Percentiles rank a stretch among this genome's conserved stretches.
These are phyloP conservation scores for Batillaria attramentaria DNA, from an alignment of 1,140 invertebrate species.

Conservation along the genomic window DNA sequence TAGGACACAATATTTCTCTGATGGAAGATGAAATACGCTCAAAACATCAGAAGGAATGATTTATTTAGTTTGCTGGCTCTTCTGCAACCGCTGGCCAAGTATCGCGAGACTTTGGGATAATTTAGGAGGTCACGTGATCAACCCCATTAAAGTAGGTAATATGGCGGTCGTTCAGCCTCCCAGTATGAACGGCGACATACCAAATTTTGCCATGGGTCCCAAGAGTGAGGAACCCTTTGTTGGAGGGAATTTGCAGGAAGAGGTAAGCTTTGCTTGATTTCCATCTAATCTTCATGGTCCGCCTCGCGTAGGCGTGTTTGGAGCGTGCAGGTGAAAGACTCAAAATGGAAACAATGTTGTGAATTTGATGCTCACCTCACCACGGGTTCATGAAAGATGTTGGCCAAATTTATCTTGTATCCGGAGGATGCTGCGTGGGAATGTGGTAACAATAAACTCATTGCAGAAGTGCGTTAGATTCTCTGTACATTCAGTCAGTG, in stretches of 20 bases:
- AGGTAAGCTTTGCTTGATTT: constrained; percentile 51
- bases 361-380: too few species aligned
- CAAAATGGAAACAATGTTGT: too few species aligned
- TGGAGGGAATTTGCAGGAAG: constrained; percentile 59
- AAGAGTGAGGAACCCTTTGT: constrained; percentile 52
- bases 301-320: too few species aligned
- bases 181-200: constrained; percentile 67
- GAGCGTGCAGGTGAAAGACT: too few species aligned
- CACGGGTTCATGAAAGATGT: too few species aligned
- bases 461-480: too few species aligned
- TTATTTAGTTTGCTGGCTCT: background rate
- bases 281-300: too few species aligned
- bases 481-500: too few species aligned
- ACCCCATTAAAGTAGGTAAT: constrained; percentile 58
- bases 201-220: constrained; percentile 59
- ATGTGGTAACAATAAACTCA: too few species aligned
- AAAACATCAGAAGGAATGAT: background rate
- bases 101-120: constrained; percentile 50
- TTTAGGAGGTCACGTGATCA: constrained; percentile 60
- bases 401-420: too few species aligned
- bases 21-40: background rate
- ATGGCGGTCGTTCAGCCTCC: constrained; percentile 66
- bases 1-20: background rate
- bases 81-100: constrained; percentile 26
- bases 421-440: too few species aligned